These are phyloP conservation scores for Caenorhabditis inopinata DNA, from an alignment of 1,140 invertebrate genomes.

Conservation along the genomic window DNA sequence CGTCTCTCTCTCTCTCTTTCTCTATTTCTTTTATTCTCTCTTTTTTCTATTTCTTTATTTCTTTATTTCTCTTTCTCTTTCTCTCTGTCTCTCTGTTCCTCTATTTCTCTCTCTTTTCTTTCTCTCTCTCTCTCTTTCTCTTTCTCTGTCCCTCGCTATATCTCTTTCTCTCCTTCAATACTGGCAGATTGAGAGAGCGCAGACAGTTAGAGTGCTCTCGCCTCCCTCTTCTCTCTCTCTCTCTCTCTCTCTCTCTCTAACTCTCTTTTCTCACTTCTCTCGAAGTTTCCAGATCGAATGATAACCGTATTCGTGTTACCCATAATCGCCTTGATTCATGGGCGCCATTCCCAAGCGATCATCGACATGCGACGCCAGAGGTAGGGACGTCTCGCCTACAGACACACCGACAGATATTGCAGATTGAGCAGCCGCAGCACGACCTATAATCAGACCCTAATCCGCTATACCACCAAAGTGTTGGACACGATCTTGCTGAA, in stretches of 20 bases:
- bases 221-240: neutral
- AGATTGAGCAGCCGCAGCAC: slow-evolving; percentile 33
- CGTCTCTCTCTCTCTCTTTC: no score
- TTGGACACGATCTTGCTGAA: slow-evolving; percentile 69
- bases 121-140: neutral
- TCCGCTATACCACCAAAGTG: slow-evolving; percentile 68
- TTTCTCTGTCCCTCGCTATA: neutral
- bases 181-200: no score
- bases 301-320: neutral
- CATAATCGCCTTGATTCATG: neutral
- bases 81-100: no score
- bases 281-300: neutral
- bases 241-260: neutral
- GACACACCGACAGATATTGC: neutral
- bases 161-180: no score
- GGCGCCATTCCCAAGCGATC: neutral
- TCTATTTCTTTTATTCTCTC: no score
- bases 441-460: slow-evolving; percentile 70
- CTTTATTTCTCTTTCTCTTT: no score
- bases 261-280: neutral
- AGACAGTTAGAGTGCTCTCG: no score
- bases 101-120: neutral
- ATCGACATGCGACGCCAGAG: neutral
- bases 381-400: neutral
- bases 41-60: no score